These are phyloP conservation scores for Brachyalestes nurse DNA, from an alignment of 2,797 vertebrate species.

Conservation along the genomic window DNA sequence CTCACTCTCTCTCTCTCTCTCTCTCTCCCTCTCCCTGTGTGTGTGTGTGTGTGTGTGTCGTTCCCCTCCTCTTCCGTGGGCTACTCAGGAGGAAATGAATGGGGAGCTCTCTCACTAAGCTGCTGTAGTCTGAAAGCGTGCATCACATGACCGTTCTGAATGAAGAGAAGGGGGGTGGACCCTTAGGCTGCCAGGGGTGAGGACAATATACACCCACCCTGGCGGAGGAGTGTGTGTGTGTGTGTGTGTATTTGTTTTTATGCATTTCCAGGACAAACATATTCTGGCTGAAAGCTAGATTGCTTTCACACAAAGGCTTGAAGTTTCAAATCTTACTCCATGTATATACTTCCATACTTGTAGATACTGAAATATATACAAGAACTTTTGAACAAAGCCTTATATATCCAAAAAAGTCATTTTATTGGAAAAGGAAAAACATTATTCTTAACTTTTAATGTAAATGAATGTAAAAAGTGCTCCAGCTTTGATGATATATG, in stretches of 20 bases:
- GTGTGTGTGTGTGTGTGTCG: background rate
- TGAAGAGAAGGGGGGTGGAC: slow-evolving; percentile 62
- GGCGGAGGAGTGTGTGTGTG: slow-evolving; percentile 5
- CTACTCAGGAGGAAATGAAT: slow-evolving; percentile 64
- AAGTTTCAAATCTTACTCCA: too few species aligned
- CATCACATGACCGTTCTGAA: slow-evolving; percentile 61
- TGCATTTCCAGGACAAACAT: background rate
- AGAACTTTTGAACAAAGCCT: too few species aligned
- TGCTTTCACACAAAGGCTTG: too few species aligned
- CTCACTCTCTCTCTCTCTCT: slow-evolving; percentile 27
- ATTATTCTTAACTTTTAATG: too few species aligned
- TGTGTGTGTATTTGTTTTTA: slow-evolving; percentile 20
- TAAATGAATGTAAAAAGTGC: too few species aligned
- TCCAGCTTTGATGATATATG: too few species aligned
- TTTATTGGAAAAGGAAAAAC: too few species aligned
- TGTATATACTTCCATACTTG: too few species aligned
- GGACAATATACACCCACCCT: slow-evolving; percentile 50
- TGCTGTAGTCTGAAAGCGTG: slow-evolving; percentile 58
- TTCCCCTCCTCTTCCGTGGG: slow-evolving; percentile 51
- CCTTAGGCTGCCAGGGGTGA: slow-evolving; percentile 55
- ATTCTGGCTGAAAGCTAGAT: background rate
- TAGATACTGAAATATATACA: too few species aligned
- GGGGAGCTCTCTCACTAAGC: slow-evolving; percentile 55
- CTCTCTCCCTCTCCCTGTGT: background rate
- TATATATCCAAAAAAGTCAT: too few species aligned